Conservation (phyloP, 1,140 invertebrate genomes). For the Drosophila bipectinata region DNA sequence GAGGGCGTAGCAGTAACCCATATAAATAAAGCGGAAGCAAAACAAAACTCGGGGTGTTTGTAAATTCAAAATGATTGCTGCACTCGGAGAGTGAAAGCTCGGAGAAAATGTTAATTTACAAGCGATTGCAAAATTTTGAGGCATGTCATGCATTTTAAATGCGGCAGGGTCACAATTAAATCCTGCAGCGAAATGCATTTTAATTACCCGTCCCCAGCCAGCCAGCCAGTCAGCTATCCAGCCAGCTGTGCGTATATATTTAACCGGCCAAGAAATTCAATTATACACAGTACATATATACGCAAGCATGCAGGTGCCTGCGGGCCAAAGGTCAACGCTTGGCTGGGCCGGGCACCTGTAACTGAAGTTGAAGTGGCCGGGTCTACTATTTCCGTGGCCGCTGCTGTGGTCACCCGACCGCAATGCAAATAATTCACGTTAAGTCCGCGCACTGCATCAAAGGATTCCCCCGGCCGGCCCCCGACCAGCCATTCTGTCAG, state of each 20-base stretch:
- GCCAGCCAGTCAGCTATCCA: neutral
- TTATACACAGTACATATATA: constrained; percentile 27
- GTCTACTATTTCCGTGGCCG: constrained; percentile 19
- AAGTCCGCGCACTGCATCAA: constrained; percentile 64
- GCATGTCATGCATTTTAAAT: constrained; percentile 59
- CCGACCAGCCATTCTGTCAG: constrained; percentile 12
- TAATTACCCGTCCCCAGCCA: constrained; percentile 44
- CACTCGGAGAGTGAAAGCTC: constrained; percentile 32
- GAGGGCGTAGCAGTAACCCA: constrained; percentile 2
- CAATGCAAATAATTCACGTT: constrained; percentile 76
- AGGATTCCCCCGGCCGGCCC: constrained; percentile 18
- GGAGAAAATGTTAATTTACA: constrained; percentile 65
- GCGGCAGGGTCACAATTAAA: constrained; percentile 38
- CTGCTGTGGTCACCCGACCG: constrained; percentile 41
- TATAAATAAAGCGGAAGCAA: constrained; percentile 3
- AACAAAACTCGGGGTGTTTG: constrained; percentile 9
- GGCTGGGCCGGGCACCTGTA: constrained; percentile 38
- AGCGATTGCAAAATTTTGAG: constrained; percentile 38
- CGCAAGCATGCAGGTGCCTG: constrained; percentile 37
- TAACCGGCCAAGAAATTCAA: constrained; percentile 54
- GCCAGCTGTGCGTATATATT: constrained; percentile 34
- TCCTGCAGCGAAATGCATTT: constrained; percentile 48
- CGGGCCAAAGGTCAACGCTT: constrained; percentile 62
- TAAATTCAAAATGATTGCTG: constrained; percentile 38
- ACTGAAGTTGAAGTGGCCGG: neutral